Evolutionary conservation across 92 coral and sea anemone genomes (phyloP), one percentile per base, ranked within the genome.

Genomic region (Ricordea florida): DNA sequence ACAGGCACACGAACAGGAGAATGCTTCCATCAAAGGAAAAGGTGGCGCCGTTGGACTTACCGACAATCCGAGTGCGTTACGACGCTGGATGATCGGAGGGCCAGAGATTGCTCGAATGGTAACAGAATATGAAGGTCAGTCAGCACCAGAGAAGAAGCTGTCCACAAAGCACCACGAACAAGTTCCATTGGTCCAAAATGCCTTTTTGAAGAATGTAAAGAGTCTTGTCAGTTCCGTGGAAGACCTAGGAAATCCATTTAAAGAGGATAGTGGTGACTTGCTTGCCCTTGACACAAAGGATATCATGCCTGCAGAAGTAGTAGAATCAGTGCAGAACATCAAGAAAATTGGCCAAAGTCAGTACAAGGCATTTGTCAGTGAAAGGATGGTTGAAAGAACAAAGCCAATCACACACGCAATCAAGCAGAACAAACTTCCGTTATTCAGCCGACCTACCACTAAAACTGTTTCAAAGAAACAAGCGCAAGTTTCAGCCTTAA

Each of bases 181-280:
- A 59, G 52, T 57, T 29, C 73, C 74, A 0, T 50, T 38, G 8
- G 57, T 71, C n/a, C 85, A 72, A 47, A 7, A 6, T 9, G 16
- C 85, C 18, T 79, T 85, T 35, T 32, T 18, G 4, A 79, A 53
- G 64, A 44, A 79, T 20, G 72, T 79, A 9, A 79, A 79, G 26
- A 4, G 38, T 35, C 45, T 79, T 0, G 21, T 27, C 4, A 53
- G 10, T 53, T 21, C 72, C 3, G 37, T 79, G 1, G 85, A 85
- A 45, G 85, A 85, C 30, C 24, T 71, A 49, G 90, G 85, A 41
- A 85, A 85, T 32, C 89, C 89, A 10, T 83, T 83, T 72, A 18
- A 16, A 23, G 79, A 83, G 42, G 78, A 83, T 27, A 67, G 72
- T 57, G 56, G 44, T 0, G 88, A 82, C 35, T 66, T 82, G 10